These are phyloP conservation scores for Corythucha ciliata DNA, from an alignment of 2,888 invertebrate genomes.

Conservation along the genomic window DNA sequence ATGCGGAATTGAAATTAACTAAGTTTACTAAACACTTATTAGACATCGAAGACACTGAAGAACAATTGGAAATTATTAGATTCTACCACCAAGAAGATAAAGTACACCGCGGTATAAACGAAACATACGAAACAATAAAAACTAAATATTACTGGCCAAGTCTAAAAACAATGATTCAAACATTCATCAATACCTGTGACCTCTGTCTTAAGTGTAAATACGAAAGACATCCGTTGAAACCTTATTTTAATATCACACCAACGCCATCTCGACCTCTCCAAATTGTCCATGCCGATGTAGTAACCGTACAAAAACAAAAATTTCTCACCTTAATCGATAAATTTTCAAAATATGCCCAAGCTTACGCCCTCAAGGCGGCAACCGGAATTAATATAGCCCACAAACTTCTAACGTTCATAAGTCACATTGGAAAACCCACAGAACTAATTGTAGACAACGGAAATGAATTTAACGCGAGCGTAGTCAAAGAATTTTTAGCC, in stretches of 20 bases:
- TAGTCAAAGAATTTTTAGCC: slow-evolving; percentile 18
- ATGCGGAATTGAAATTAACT: slow-evolving; percentile 6
- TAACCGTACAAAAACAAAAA: slow-evolving; percentile 15
- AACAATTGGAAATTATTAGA: slow-evolving; percentile 2
- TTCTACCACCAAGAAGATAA: slow-evolving; percentile 2
- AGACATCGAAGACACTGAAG: slow-evolving; percentile 2
- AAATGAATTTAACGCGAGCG: slow-evolving; percentile 6
- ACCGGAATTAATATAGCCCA: slow-evolving; percentile 2
- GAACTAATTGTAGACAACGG: slow-evolving; percentile 16
- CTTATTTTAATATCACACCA: slow-evolving; percentile 7
- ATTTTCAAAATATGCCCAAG: slow-evolving; percentile 20
- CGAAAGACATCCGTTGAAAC: slow-evolving; percentile 16
- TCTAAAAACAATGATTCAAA: slow-evolving; percentile 7
- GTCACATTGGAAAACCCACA: slow-evolving; percentile 15
- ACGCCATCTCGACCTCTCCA: slow-evolving; percentile 9
- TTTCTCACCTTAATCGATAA: slow-evolving; percentile 14
- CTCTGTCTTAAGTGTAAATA: slow-evolving; percentile 12
- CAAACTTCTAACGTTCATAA: slow-evolving; percentile 16
- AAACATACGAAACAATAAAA: slow-evolving; percentile 21
- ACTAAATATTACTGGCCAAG: slow-evolving; percentile 20
- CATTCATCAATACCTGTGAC: slow-evolving; percentile 18
- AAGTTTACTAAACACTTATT: slow-evolving; percentile 4
- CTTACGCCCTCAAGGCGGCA: background rate
- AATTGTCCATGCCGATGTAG: slow-evolving; percentile 11
- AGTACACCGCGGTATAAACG: slow-evolving; percentile 15